A percentile compares a stretch with the other conserved stretches of the same genome.
These are phyloP conservation scores for Polylopha cassiicola DNA, from an alignment of 2,888 invertebrate species.

Conservation along the genomic window DNA sequence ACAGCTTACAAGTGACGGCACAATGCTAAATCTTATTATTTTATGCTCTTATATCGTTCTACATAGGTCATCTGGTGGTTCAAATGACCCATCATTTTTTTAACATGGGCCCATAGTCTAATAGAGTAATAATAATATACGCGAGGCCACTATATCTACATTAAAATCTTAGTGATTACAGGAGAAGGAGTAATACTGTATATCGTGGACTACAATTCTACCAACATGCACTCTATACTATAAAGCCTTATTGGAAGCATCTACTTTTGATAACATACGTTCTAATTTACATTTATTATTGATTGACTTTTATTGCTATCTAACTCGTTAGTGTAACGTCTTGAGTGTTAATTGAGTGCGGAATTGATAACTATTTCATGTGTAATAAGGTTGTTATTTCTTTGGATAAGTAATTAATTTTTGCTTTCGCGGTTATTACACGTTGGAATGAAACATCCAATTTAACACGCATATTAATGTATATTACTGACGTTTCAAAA, in stretches of 20 bases:
- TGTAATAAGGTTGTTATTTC: slow-evolving; percentile 45
- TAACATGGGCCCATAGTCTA: neutral
- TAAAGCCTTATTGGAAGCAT: slow-evolving; percentile 61
- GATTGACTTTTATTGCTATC: slow-evolving; percentile 14
- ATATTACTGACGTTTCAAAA: too few species aligned
- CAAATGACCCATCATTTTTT: too few species aligned
- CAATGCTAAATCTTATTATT: too few species aligned
- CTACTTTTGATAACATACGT: slow-evolving; percentile 37
- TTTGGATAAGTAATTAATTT: slow-evolving; percentile 26
- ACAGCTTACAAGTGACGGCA: too few species aligned
- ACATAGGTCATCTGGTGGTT: too few species aligned
- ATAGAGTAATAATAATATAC: slow-evolving; percentile 11
- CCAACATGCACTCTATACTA: slow-evolving; percentile 36
- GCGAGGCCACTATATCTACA: neutral
- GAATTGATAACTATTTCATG: slow-evolving; percentile 29
- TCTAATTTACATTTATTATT: slow-evolving; percentile 9
- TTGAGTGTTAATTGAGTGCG: too few species aligned
- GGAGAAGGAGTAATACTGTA: slow-evolving; percentile 67
- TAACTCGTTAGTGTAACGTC: slow-evolving; percentile 7
- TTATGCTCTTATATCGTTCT: too few species aligned
- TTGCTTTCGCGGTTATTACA: too few species aligned
- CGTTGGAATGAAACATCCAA: too few species aligned
- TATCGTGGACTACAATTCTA: slow-evolving; percentile 39
- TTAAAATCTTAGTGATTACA: slow-evolving; percentile 21
- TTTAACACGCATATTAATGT: too few species aligned